Evolutionary conservation across 2,797 vertebrate genomes (phyloP).

Genomic region (Thripadectes ignobilis): DNA sequence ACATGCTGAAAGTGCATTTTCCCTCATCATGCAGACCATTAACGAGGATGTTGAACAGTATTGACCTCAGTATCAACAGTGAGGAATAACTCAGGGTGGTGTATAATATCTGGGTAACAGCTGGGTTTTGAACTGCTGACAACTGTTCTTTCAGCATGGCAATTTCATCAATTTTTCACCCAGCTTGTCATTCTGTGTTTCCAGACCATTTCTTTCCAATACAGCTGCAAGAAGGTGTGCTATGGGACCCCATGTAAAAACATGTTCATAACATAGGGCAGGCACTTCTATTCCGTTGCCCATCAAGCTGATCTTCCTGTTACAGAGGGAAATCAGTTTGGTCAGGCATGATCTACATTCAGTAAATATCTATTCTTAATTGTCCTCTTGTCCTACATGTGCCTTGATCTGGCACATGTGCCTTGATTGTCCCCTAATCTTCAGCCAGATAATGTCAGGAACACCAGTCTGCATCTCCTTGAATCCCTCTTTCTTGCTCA

Average conservation of each 20-base stretch:
- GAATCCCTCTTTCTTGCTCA: not conserved
- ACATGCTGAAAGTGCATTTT: not conserved
- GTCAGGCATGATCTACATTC: not conserved
- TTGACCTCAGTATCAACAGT: conserved; percentile 3
- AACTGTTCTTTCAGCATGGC: not conserved
- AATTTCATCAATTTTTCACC: conserved; percentile 54
- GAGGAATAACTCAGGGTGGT: not conserved
- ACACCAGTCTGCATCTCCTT: not conserved
- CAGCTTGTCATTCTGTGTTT: not conserved
- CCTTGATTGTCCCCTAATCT: not conserved
- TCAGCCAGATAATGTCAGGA: not conserved
- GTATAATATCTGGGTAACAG: not conserved
- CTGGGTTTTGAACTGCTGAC: conserved; percentile 28
- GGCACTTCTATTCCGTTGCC: not conserved
- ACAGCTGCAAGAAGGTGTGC: not conserved
- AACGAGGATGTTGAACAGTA: conserved; percentile 33
- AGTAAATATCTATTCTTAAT: not conserved
- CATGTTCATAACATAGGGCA: not conserved
- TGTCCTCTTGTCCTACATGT: not conserved
- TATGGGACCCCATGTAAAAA: not conserved
- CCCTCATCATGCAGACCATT: not conserved
- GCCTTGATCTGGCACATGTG: not conserved
- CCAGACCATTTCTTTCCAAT: not conserved
- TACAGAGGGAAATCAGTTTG: not conserved
- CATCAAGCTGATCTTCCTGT: not conserved